A percentile compares a stretch with the other conserved stretches of the same genome.
These are phyloP conservation scores for Pocillopora verrucosa DNA, from an alignment of 64 coral and sea anemone genomes.

Conservation along the genomic window DNA sequence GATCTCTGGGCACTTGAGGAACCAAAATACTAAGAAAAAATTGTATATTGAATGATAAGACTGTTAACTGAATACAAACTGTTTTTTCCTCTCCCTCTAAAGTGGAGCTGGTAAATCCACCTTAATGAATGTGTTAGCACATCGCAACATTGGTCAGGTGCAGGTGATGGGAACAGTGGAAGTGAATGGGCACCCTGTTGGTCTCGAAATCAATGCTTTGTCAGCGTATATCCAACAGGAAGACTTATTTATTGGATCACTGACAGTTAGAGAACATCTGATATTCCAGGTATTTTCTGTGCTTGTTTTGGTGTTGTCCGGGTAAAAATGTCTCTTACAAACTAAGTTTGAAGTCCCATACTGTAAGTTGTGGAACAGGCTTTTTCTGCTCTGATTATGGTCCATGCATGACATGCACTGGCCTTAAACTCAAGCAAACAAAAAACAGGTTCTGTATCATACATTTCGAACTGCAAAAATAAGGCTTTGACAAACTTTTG, in stretches of 20 bases:
- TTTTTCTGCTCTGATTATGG: too few relatives aligned
- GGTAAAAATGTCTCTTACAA: too few relatives aligned
- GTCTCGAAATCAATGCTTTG: conserved; percentile 82
- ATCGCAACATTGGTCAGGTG: conserved; percentile 84
- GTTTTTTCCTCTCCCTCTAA: not conserved
- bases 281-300: conserved; percentile 66
- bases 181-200: conserved; percentile 66
- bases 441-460: too few relatives aligned
- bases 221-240: conserved; percentile 98
- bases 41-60: not conserved
- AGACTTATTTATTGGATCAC: conserved; percentile 96
- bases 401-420: too few relatives aligned
- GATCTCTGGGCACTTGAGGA: too few relatives aligned
- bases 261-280: conserved; percentile 94
- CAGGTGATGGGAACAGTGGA: conserved; percentile 76
- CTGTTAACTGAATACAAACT: not conserved
- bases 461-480: too few relatives aligned
- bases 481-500: too few relatives aligned
- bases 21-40: not conserved
- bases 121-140: conserved; percentile 91
- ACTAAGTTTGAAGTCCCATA: too few relatives aligned
- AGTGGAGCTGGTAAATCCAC: conserved; percentile 98
- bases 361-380: too few relatives aligned
- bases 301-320: too few relatives aligned
- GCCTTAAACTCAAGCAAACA: too few relatives aligned